Conservation (phyloP, 2,888 invertebrate species). For the Siphonodentalium dalli region DNA sequence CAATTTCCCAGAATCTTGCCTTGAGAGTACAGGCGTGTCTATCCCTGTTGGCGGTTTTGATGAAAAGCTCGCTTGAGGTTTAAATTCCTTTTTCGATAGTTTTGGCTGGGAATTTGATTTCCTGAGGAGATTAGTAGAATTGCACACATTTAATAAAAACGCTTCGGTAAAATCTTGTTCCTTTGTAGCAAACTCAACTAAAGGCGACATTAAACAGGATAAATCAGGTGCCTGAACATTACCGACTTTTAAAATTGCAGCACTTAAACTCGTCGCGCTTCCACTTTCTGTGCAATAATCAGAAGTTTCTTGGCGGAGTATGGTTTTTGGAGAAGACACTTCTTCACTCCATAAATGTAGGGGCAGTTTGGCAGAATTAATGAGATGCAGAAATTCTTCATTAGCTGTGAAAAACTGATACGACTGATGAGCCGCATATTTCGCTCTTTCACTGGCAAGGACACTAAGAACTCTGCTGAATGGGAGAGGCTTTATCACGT, state of each 20-base stretch:
- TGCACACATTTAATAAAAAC: slow-evolving; percentile 60
- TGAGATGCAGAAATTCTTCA: slow-evolving; percentile 49
- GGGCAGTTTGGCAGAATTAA: slow-evolving; percentile 41
- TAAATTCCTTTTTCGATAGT: slow-evolving; percentile 23
- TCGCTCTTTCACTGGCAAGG: slow-evolving; percentile 57
- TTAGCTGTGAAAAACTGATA: slow-evolving; percentile 57
- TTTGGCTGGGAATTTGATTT: slow-evolving; percentile 38
- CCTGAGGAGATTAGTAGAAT: slow-evolving; percentile 58
- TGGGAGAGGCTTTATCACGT: slow-evolving; percentile 48
- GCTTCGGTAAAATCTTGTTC: slow-evolving; percentile 60
- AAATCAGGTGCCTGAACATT: slow-evolving; percentile 55
- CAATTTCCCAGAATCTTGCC: slow-evolving; percentile 55
- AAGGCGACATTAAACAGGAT: slow-evolving; percentile 48
- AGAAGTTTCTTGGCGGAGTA: slow-evolving; percentile 42
- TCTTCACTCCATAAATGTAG: slow-evolving; percentile 51
- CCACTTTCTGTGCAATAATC: slow-evolving; percentile 53
- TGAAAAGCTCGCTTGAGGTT: slow-evolving; percentile 21
- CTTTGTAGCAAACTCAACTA: slow-evolving; percentile 51
- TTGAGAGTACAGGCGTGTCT: slow-evolving; percentile 49
- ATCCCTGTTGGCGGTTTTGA: slow-evolving; percentile 33
- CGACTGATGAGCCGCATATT: slow-evolving; percentile 57
- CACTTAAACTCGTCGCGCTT: slow-evolving; percentile 49
- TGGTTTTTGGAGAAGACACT: slow-evolving; percentile 27
- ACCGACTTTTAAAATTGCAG: slow-evolving; percentile 51
- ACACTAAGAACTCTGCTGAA: slow-evolving; percentile 54